Conservation (phyloP, 2,888 invertebrate species). For the Synanthedon formicaeformis region DNA sequence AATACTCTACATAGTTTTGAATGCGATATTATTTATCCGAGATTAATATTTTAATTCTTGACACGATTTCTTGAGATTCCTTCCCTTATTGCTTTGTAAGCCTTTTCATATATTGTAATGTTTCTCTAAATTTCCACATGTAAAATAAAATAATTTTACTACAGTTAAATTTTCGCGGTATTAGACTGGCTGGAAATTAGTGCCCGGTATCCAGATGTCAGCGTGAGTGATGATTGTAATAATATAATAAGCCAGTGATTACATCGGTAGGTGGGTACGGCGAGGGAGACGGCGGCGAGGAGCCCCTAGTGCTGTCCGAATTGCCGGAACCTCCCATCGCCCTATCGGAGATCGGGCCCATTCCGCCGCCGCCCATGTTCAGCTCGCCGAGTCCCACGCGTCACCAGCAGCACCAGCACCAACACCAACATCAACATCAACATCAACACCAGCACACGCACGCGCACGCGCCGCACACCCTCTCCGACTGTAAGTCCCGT, state of each 20-base stretch:
- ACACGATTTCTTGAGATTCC: too few relatives aligned
- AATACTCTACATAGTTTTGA: too few relatives aligned
- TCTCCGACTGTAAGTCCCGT: constrained; percentile 49
- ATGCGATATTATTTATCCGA: too few relatives aligned
- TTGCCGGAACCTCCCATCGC: constrained; percentile 93
- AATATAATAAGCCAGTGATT: constrained; percentile 43
- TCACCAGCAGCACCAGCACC: constrained; percentile 35
- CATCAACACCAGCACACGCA: constrained; percentile 36
- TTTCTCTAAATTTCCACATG: too few relatives aligned
- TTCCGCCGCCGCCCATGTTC: constrained; percentile 96
- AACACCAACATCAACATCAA: background rate
- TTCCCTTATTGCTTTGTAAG: too few relatives aligned
- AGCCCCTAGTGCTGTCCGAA: constrained; percentile 82
- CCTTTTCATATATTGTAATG: too few relatives aligned
- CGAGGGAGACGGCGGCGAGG: constrained; percentile 34
- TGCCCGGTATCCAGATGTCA: too few relatives aligned
- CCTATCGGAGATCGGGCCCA: constrained; percentile 92
- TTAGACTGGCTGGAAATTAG: too few relatives aligned
- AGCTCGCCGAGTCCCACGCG: constrained; percentile 85
- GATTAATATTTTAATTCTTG: too few relatives aligned
- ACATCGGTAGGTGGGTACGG: constrained; percentile 76
- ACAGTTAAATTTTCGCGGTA: too few relatives aligned
- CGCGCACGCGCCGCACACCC: constrained; percentile 29
- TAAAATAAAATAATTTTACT: too few relatives aligned
- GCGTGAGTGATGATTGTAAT: background rate